A percentile compares a stretch with the other conserved stretches of the same genome.
Conservation (phyloP, 2,797 vertebrate species). For the Luscinia megarhynchos region DNA sequence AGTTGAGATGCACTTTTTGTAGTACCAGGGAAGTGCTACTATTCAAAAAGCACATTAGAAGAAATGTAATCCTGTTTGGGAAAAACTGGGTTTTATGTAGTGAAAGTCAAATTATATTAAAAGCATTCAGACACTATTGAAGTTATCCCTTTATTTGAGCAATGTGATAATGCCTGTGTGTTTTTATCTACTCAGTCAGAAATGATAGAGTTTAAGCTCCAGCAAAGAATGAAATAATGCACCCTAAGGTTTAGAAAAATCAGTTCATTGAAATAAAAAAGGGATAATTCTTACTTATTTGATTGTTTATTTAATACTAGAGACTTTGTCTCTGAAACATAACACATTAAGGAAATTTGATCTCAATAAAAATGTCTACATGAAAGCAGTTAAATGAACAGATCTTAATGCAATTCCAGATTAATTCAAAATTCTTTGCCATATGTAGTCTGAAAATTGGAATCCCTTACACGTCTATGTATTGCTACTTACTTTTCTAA, state of each 20-base stretch:
- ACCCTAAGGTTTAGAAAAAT: constrained; percentile 46
- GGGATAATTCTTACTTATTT: constrained; percentile 26
- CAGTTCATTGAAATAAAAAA: background rate
- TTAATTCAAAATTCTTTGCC: background rate
- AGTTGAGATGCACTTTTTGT: background rate
- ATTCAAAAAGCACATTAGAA: background rate
- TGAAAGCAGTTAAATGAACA: background rate
- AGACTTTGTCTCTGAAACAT: background rate
- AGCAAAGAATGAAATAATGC: constrained; percentile 44
- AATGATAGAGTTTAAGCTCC: constrained; percentile 32
- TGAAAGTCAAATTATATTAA: constrained; percentile 35
- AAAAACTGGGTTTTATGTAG: constrained; percentile 11
- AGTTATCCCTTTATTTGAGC: constrained; percentile 48
- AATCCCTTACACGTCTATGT: background rate
- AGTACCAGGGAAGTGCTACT: background rate
- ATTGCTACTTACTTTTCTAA: background rate
- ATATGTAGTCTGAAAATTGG: background rate
- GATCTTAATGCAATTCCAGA: background rate
- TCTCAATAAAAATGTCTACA: background rate
- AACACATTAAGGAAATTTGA: background rate
- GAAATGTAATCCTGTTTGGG: constrained; percentile 12
- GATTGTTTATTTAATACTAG: constrained; percentile 21
- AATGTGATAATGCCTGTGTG: background rate
- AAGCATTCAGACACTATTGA: background rate
- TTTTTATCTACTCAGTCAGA: constrained; percentile 51